Evolutionary conservation across 2,113 vertebrate species (phyloP).

Genomic region (Piaya cayana): DNA sequence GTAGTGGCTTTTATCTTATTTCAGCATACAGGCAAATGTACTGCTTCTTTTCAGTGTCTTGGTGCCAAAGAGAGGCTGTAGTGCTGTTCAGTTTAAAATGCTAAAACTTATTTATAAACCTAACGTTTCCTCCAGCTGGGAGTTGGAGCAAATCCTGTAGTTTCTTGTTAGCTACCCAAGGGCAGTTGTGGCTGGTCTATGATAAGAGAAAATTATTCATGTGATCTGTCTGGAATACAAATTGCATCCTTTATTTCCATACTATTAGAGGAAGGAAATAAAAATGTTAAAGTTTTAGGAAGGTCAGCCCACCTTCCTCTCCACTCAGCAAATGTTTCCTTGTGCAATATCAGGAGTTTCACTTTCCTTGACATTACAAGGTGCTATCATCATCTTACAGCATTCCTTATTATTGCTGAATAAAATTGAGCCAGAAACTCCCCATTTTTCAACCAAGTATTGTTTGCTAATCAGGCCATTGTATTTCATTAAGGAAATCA

Average conservation of each 20-base stretch:
- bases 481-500: neutral
- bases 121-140: constrained; percentile 33
- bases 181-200: constrained; percentile 51
- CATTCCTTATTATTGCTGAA: constrained; percentile 6
- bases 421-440: neutral
- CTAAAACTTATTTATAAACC: constrained; percentile 5
- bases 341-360: constrained; percentile 21
- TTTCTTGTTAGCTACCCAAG: constrained; percentile 54
- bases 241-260: constrained; percentile 68
- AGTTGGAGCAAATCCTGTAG: constrained; percentile 40
- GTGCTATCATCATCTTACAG: constrained; percentile 1
- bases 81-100: constrained; percentile 13
- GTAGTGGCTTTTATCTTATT: neutral
- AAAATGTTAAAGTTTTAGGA: constrained; percentile 41
- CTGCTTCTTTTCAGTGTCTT: neutral
- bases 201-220: constrained; percentile 72
- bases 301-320: neutral
- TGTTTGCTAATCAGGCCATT: constrained; percentile 42
- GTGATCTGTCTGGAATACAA: constrained; percentile 64
- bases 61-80: constrained; percentile 2
- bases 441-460: constrained; percentile 21
- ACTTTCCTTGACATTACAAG: neutral
- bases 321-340: neutral
- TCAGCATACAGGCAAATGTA: neutral
- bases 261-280: constrained; percentile 61